Conservation (phyloP, 2,113 vertebrate species). For the Calidris pygmaea region DNA sequence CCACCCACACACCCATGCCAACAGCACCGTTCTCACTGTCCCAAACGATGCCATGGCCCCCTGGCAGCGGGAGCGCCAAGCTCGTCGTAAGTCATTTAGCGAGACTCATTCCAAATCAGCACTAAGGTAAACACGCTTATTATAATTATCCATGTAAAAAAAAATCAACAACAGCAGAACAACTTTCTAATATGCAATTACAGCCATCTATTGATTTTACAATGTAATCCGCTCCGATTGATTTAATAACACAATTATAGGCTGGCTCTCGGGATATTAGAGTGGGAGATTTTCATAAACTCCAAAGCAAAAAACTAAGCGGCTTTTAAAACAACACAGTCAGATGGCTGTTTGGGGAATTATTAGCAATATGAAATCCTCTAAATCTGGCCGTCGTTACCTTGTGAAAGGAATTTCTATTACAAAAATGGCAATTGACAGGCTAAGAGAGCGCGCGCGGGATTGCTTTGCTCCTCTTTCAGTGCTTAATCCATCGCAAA, state of each 20-base stretch:
- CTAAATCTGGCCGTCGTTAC: slow-evolving; percentile 77
- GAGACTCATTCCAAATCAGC: slow-evolving; percentile 86
- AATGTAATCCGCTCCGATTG: slow-evolving; percentile 87
- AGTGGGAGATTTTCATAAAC: slow-evolving; percentile 90
- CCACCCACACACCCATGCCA: rapidly evolving
- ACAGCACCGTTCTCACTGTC: background rate
- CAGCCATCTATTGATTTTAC: slow-evolving; percentile 89
- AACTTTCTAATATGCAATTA: slow-evolving; percentile 96
- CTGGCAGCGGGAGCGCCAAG: background rate
- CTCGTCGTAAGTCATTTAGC: slow-evolving; percentile 25
- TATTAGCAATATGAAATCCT: slow-evolving; percentile 72
- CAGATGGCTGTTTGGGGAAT: slow-evolving; percentile 72
- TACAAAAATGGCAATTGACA: slow-evolving; percentile 59
- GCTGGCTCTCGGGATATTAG: slow-evolving; percentile 85
- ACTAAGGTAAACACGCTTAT: slow-evolving; percentile 91
- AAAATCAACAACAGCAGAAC: slow-evolving; percentile 75
- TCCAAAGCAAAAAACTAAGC: slow-evolving; percentile 80
- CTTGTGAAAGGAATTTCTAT: slow-evolving; percentile 71
- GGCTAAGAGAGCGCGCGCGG: background rate
- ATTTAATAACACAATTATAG: slow-evolving; percentile 92
- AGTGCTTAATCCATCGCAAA: background rate
- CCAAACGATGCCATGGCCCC: rapidly evolving
- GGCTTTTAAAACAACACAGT: slow-evolving; percentile 72
- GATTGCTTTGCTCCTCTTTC: slow-evolving; percentile 20
- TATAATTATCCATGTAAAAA: slow-evolving; percentile 92